These are phyloP conservation scores for Cheumatopsyche charites DNA, from an alignment of 1,140 invertebrate species.

Conservation along the genomic window DNA sequence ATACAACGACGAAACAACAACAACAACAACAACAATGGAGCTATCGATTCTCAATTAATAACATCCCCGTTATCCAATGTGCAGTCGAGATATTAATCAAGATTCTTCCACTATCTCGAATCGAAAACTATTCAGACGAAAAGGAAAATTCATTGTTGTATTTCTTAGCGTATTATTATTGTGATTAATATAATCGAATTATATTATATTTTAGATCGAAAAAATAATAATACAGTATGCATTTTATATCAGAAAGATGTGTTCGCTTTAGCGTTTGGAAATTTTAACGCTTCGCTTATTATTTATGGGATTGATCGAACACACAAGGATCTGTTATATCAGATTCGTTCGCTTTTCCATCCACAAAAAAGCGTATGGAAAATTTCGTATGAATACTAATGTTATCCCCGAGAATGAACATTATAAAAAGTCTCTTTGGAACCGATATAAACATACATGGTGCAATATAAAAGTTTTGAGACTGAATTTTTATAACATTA, in stretches of 20 bases:
- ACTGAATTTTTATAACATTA: too few species aligned
- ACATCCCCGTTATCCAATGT: background rate
- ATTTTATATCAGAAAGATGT: too few species aligned
- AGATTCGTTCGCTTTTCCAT: background rate
- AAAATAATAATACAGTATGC: too few species aligned
- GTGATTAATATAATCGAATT: too few species aligned
- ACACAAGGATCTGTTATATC: background rate
- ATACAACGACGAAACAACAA: background rate
- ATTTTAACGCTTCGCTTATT: background rate
- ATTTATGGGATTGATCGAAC: background rate
- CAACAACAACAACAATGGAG: background rate
- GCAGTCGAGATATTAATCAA: constrained; percentile 30
- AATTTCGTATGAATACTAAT: constrained; percentile 29
- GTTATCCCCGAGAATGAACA: constrained; percentile 6
- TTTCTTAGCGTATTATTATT: too few species aligned
- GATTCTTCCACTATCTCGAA: background rate
- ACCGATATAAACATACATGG: background rate
- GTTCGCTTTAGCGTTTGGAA: too few species aligned
- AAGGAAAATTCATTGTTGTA: too few species aligned
- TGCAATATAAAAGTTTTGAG: too few species aligned
- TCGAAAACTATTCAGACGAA: background rate
- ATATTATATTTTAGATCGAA: too few species aligned
- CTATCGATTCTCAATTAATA: constrained; percentile 32
- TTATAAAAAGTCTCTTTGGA: constrained; percentile 13
- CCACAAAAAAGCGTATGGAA: background rate